A percentile compares a stretch with the other conserved stretches of the same genome.
These are phyloP conservation scores for Phylloscopus collybita DNA, from an alignment of 2,797 vertebrate species.

Conservation along the genomic window DNA sequence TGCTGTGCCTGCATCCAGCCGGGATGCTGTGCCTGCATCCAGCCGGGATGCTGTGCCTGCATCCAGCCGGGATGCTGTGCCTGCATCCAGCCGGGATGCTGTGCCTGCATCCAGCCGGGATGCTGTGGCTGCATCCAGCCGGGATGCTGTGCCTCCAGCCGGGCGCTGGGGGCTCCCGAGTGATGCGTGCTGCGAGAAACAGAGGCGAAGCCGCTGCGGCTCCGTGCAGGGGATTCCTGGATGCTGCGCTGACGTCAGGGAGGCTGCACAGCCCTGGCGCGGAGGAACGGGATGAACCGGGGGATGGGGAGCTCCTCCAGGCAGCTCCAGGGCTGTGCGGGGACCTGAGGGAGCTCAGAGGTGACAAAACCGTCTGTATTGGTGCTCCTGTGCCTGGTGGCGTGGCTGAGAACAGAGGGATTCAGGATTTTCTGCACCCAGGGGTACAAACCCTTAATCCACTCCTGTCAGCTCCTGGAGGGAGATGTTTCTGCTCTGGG, in stretches of 20 bases:
- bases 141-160: not conserved
- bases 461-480: not conserved
- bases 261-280: not conserved
- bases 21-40: not conserved
- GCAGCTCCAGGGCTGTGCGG: not conserved
- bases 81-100: not conserved
- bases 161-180: not conserved
- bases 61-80: not conserved
- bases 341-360: not conserved
- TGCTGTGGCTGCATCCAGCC: not conserved
- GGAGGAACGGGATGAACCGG: not conserved
- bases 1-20: not conserved
- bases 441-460: not conserved
- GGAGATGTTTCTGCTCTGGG: not conserved
- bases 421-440: not conserved
- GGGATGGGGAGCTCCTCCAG: not conserved
- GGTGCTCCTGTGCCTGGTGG: accelerated
- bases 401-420: not conserved
- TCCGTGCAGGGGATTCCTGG: constrained; percentile 46
- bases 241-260: constrained; percentile 12
- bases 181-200: accelerated
- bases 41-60: not conserved
- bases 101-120: not conserved
- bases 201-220: not conserved
- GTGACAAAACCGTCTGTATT: not conserved